A percentile compares a stretch with the other conserved stretches of the same genome.
These are phyloP conservation scores for Melanerpes formicivorus DNA, from an alignment of 2,113 vertebrate species.

Conservation along the genomic window DNA sequence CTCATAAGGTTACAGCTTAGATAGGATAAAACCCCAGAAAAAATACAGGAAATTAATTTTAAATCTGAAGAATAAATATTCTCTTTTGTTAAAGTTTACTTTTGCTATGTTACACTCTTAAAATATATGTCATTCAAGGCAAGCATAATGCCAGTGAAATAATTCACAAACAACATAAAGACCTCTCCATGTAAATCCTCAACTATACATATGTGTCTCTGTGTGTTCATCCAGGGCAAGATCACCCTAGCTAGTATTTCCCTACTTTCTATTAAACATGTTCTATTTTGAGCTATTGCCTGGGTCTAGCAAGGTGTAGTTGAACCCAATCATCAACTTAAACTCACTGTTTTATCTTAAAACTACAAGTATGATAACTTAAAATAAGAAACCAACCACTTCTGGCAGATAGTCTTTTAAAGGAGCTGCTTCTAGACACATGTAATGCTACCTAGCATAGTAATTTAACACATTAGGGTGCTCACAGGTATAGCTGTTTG, in stretches of 20 bases:
- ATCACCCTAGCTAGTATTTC: background rate
- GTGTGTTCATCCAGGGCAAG: background rate
- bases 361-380: slow-evolving; percentile 57
- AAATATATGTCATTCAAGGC: slow-evolving; percentile 70
- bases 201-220: background rate
- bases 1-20: slow-evolving; percentile 72
- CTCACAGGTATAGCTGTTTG: slow-evolving; percentile 71
- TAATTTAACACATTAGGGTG: slow-evolving; percentile 78
- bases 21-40: slow-evolving; percentile 65
- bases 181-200: slow-evolving; percentile 20
- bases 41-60: slow-evolving; percentile 85
- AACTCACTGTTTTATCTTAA: slow-evolving; percentile 56
- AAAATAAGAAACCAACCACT: slow-evolving; percentile 56
- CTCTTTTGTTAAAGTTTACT: slow-evolving; percentile 73
- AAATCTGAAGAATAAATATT: slow-evolving; percentile 81
- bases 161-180: slow-evolving; percentile 63
- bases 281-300: background rate
- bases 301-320: background rate
- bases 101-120: slow-evolving; percentile 65
- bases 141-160: slow-evolving; percentile 68
- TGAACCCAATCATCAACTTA: slow-evolving; percentile 25
- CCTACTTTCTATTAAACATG: background rate
- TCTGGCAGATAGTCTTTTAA: slow-evolving; percentile 71
- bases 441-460: slow-evolving; percentile 59
- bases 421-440: slow-evolving; percentile 56